Base-by-base conservation (phyloP, 2,888 invertebrate genomes). In the Epinotia brunnichana region DNA sequence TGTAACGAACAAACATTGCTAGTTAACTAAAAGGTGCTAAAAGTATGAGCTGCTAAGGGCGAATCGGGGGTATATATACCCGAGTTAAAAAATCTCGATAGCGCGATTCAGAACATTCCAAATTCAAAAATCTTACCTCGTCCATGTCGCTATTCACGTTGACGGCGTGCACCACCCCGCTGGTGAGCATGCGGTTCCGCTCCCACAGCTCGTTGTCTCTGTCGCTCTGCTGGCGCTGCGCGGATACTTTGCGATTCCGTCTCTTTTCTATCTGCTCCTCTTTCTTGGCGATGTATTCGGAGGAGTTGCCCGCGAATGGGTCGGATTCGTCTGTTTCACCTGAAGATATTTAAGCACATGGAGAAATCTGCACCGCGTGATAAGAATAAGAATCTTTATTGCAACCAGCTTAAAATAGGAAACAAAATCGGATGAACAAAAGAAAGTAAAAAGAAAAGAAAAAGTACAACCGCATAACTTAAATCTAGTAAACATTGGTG, bases 141-240 rank as follows among this genome's bases (percentile, higher is more conserved):
- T 99, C 99, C 85, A 98, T 96, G 86, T 99, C 99, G 80, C 98
- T 98, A 85, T 96, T 98, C 39, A 97, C 95, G 82, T 97, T 97
- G 53, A 98, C 95, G 39, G 97, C 96, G 83, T 97, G 97, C 0
- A 99, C 98, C 0, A 99, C 99, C 19, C 99, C 98, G 39, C 97
- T 97, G 7, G 99, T 97, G 35, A 99, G 94, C 98, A 99, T 98
- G 76, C 99, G 95, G 94, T 99, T 99, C 29, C 98, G 95, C 90
- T 99, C 99, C 99, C 99, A 99, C 79, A 98, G 94, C 86, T 99
- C 99, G 88, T 99, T 99, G 93, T 99, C 99, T 89, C 98, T 98
- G 89, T 99, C 98, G 81, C 99, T 99, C 92, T 99, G 99, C 74
- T 99, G 95, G 80, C 99, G 97, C 80, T 98, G 98, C 0, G 99